Evolutionary conservation across 2,888 invertebrate species (phyloP).

Genomic region (Eupithecia inturbata): DNA sequence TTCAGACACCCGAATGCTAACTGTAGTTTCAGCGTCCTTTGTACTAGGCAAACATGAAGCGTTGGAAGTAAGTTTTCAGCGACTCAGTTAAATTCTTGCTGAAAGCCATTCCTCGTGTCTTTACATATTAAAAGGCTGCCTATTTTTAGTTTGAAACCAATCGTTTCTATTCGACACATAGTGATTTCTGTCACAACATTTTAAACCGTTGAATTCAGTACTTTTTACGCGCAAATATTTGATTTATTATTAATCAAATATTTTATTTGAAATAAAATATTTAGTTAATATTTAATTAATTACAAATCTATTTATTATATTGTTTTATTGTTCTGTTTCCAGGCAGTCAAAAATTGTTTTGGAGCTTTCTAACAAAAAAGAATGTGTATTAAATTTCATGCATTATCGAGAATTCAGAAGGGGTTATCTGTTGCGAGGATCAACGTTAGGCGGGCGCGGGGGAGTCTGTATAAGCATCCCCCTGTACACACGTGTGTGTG

Average conservation of each 20-base stretch:
- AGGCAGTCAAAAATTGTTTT: neutral
- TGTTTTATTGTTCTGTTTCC: neutral
- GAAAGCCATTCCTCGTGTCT: constrained; percentile 15
- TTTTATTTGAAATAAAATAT: no score
- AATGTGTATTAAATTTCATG: neutral
- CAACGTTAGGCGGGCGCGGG: neutral
- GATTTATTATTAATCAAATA: neutral
- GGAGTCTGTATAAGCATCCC: neutral
- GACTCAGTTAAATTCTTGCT: constrained; percentile 10
- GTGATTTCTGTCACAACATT: neutral
- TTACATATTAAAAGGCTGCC: neutral
- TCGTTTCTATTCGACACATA: neutral
- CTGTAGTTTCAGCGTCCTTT: constrained; percentile 70
- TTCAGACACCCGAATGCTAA: constrained; percentile 62
- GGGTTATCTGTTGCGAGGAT: neutral
- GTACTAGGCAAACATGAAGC: constrained; percentile 64
- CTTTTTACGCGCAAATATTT: neutral
- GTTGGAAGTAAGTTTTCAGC: constrained; percentile 63
- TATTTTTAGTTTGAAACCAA: constrained; percentile 13
- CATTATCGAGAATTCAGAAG: neutral
- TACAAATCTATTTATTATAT: no score
- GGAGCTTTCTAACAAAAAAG: neutral
- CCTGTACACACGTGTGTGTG: constrained; percentile 27
- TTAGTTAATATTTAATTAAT: no score
- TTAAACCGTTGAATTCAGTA: neutral